Evolutionary conservation across 1,140 invertebrate species (phyloP).

Genomic region (Hirudo medicinalis): DNA sequence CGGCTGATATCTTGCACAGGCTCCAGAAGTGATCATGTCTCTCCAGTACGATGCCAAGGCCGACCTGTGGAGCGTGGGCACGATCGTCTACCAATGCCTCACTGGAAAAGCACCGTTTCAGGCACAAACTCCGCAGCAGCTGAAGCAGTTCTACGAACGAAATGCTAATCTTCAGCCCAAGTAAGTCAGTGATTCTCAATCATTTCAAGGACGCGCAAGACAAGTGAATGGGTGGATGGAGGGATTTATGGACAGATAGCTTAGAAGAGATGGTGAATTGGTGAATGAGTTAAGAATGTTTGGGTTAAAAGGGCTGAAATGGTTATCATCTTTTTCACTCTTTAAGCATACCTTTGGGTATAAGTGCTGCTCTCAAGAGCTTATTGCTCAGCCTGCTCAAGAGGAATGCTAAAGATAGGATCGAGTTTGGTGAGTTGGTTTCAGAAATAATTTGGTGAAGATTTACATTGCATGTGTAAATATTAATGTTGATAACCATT

Average conservation of each 20-base stretch:
- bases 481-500: not conserved
- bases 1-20: slow-evolving; percentile 45
- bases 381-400: slow-evolving; percentile 69
- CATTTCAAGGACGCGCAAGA: not conserved
- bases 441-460: not conserved
- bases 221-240: not conserved
- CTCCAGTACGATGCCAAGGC: slow-evolving; percentile 96
- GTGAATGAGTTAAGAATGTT: too few relatives aligned
- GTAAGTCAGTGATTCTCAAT: slow-evolving; percentile 47
- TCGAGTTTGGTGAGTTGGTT: slow-evolving; percentile 59
- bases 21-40: slow-evolving; percentile 98
- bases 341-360: slow-evolving; percentile 73
- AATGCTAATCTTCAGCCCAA: slow-evolving; percentile 86
- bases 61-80: slow-evolving; percentile 95
- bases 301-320: too few relatives aligned
- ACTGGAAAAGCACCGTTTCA: slow-evolving; percentile 96
- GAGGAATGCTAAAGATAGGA: slow-evolving; percentile 81
- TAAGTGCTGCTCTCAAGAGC: slow-evolving; percentile 73
- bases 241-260: too few relatives aligned
- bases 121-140: slow-evolving; percentile 90
- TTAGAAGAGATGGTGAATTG: too few relatives aligned
- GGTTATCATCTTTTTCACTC: too few relatives aligned
- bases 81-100: slow-evolving; percentile 95
- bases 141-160: slow-evolving; percentile 93
- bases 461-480: not conserved